Evolutionary conservation across 2,113 vertebrate genomes (phyloP), one percentile per base, ranked within the genome.

Genomic region (Pygoscelis adeliae): DNA sequence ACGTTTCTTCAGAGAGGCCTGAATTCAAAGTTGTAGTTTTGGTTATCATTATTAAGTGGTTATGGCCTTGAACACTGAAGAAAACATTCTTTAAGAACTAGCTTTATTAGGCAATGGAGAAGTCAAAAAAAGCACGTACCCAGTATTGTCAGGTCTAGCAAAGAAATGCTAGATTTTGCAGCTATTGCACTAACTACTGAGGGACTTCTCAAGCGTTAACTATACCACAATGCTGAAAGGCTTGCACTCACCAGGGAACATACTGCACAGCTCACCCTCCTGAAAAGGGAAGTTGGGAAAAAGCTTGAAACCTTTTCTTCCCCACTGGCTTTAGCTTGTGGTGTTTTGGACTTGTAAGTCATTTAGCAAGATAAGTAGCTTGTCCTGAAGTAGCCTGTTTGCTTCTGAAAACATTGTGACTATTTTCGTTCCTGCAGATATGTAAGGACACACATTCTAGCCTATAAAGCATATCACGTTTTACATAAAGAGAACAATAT

Each of bases 241-340:
- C 53, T 83, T 91, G 58, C 70, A 83, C 73, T 94, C 6, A 10
- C 90, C 78, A 83, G 74, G 40, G 53, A 93, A 84, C 89, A 87
- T 23, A 32, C 55, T 67, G 81, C 91, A 87, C 72, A 78, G 87
- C 81, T 91, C 44, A 71, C 69, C 69, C 87, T 91, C 93, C 80
- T 87, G 94, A 91, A 96, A 94, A 94, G 78, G 95, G 85, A 97
- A 96, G 73, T 34, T 85, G 34, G 66, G 87, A 65, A 90, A 91
- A 91, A 76, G 82, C 78, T 56, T 65, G 92, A 93, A 95, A 94
- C 66, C 58, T 76, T 91, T 88, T 94, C 78, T 96, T 94, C 74
- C 53, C 74, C 58, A 56, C 18, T 76, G 58, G 78, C 87, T 63
- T 83, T 58, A 17, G 55, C 70, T 74, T 95, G 80, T 40, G 55